Evolutionary conservation across 1,140 invertebrate genomes (phyloP), one percentile per base, ranked within the genome.

Genomic region (Mylabris phalerata): DNA sequence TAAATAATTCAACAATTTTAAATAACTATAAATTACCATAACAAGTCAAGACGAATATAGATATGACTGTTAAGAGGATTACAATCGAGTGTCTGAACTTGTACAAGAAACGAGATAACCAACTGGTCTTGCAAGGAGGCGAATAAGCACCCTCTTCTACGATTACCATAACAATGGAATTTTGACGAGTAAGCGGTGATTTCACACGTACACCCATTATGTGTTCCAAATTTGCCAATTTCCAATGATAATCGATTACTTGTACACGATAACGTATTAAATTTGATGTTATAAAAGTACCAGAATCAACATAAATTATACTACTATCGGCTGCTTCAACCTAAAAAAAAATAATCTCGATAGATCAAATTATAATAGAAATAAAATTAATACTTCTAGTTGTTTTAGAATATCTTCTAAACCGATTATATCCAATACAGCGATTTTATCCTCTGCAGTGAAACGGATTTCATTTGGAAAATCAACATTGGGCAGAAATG

Each of bases 191-290:
- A 27, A 61, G 9, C 46, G 62, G 54, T 7, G 71, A 72, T 13
- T 55, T 38, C 9, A 72, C 52, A 32, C 58, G 56, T 24, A 72
- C 62, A 41, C 63, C 64, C 65, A 72, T 67, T 6, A 66, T 61
- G 19, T 71, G 66, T 19, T 66, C 59, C 11, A 68, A 61, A 50
- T 70, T 59, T n/a, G 64, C 65, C 43, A 72, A 60, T 51, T 70
- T 69, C 69, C 69, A 71, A 57, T 72, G 70, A 51, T 71, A 72
- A 50, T 72, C 70, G 10, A 72, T 52, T 9, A 72, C 43, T 42
- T 66, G 65, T 24, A 72, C 57, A 59, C 65, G 42, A 42, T 67
- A 67, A 24, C 59, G 64, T 45, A 50, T 50, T 11, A 45, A 19
- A 50, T 58, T 61, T 40, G 43, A 40, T 19, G 62, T 55, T 11